Conservation (phyloP, 2,113 vertebrate species). For the Dendrocopos noguchii region DNA sequence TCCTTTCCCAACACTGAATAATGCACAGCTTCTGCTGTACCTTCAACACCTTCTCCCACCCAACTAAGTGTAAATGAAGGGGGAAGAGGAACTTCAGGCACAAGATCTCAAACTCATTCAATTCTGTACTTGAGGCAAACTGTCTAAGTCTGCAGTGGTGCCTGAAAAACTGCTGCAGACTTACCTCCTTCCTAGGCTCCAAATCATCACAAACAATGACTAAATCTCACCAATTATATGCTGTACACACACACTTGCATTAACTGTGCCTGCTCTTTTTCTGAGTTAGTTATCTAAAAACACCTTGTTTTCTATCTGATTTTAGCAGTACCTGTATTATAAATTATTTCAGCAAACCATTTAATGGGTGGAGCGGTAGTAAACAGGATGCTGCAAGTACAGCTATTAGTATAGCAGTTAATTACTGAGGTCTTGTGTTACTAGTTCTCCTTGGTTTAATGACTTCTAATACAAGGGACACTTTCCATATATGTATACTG, state of each 20-base stretch:
- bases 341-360: conserved; percentile 7
- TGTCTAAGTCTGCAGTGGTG: neutral
- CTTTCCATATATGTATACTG: neutral
- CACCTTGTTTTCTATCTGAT: conserved; percentile 11
- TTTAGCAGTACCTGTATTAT: neutral
- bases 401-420: neutral
- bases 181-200: neutral
- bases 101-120: neutral
- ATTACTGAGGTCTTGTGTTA: neutral
- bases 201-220: neutral
- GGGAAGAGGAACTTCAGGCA: neutral
- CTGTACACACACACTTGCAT: neutral
- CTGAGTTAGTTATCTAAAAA: neutral
- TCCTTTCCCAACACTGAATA: neutral
- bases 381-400: neutral
- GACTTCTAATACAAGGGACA: neutral
- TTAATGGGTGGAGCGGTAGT: neutral
- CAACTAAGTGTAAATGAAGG: accelerated
- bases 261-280: neutral
- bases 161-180: neutral
- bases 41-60: neutral
- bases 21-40: neutral
- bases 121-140: neutral
- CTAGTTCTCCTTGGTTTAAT: neutral
- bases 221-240: accelerated